Percentiles rank a stretch among this genome's conserved stretches.
Evolutionary conservation across 2,888 invertebrate species (phyloP).

Genomic region (Rhagonycha fulva): DNA sequence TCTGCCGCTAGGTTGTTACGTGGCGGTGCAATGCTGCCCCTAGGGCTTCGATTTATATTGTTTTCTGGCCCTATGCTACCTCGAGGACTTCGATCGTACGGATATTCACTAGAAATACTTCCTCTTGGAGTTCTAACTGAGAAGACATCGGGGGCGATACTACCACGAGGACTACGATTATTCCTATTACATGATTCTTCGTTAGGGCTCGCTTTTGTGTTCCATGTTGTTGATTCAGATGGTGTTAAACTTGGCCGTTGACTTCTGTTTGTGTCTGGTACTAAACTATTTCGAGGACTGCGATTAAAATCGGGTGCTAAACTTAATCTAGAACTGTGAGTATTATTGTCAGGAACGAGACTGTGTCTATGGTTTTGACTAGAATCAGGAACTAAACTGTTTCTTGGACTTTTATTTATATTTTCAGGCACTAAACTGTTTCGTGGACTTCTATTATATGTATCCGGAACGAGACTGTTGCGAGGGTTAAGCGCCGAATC

Average conservation of each 20-base stretch:
- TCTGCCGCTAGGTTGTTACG: slow-evolving; percentile 58
- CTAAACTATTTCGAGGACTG: slow-evolving; percentile 60
- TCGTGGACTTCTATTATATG: slow-evolving; percentile 63
- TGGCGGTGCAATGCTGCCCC: slow-evolving; percentile 63
- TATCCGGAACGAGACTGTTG: slow-evolving; percentile 62
- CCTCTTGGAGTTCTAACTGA: slow-evolving; percentile 64
- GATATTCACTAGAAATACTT: slow-evolving; percentile 54
- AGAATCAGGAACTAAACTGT: slow-evolving; percentile 50
- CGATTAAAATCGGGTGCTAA: slow-evolving; percentile 52
- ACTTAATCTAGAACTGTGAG: slow-evolving; percentile 52
- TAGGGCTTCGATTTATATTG: slow-evolving; percentile 61
- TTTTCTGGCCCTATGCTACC: slow-evolving; percentile 64
- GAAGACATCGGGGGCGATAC: slow-evolving; percentile 58
- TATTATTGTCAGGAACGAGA: slow-evolving; percentile 62
- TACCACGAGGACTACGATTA: slow-evolving; percentile 57
- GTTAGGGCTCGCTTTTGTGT: slow-evolving; percentile 57
- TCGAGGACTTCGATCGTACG: slow-evolving; percentile 56
- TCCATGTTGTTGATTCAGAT: slow-evolving; percentile 62
- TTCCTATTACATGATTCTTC: slow-evolving; percentile 56
- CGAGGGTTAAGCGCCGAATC: slow-evolving; percentile 63
- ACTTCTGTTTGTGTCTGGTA: slow-evolving; percentile 53
- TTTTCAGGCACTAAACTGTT: slow-evolving; percentile 63
- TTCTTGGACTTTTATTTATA: slow-evolving; percentile 61
- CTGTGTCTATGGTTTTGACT: slow-evolving; percentile 63
- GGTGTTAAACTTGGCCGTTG: slow-evolving; percentile 67